These are phyloP conservation scores for Ennomos fuscantarius DNA, from an alignment of 2,888 invertebrate genomes.

Conservation along the genomic window DNA sequence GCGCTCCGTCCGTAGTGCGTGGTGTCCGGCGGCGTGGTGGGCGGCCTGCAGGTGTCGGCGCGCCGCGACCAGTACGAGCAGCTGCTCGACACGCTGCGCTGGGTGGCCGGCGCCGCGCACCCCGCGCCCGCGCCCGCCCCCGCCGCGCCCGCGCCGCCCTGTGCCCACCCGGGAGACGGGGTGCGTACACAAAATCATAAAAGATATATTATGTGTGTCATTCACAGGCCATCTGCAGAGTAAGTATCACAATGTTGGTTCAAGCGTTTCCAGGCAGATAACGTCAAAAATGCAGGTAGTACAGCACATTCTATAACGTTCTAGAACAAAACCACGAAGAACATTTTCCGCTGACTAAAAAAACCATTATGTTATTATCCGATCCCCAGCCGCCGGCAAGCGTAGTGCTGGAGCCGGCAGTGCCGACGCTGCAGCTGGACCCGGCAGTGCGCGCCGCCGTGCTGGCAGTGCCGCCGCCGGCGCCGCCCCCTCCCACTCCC, in stretches of 20 bases:
- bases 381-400: constrained; percentile 15
- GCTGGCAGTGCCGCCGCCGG: constrained; percentile 63
- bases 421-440: constrained; percentile 84
- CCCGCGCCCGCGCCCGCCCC: constrained; percentile 34
- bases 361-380: no score
- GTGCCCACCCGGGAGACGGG: constrained; percentile 14
- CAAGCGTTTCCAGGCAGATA: no score
- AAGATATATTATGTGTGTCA: no score
- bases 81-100: constrained; percentile 89
- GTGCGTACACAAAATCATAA: no score
- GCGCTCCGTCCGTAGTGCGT: constrained; percentile 63
- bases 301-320: no score
- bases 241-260: no score
- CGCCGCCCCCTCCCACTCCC: constrained; percentile 37
- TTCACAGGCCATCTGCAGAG: no score
- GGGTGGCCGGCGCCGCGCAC: constrained; percentile 47
- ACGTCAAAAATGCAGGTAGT: no score
- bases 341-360: no score
- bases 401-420: constrained; percentile 64
- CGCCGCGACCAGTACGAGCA: constrained; percentile 96
- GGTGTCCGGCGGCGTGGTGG: constrained; percentile 91
- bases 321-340: no score
- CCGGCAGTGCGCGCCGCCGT: constrained; percentile 86
- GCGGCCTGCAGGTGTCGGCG: constrained; percentile 93
- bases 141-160: constrained; percentile 32